Evolutionary conservation across 30 jellyfish, hydroid and myxozoan genomes (phyloP), one percentile per base, ranked within the genome.

Genomic region (Catostylus mosaicus): DNA sequence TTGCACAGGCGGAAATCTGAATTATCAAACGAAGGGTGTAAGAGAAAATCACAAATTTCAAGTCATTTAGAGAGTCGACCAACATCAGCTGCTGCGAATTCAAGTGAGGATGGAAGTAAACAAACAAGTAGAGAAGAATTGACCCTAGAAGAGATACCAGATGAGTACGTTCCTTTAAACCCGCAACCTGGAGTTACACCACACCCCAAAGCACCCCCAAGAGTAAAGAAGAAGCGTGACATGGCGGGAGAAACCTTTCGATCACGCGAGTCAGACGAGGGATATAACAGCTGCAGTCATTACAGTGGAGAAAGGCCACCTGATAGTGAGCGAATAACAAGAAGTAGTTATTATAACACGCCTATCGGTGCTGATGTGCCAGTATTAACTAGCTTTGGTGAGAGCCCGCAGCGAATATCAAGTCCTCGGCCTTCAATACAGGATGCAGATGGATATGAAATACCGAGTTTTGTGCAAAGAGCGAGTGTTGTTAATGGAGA

Each of bases 401-500:
- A 75, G 30, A 86, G 96, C 67, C 88, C 88, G 14, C 85, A 73
- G 34, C 75, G 77, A 18, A 7, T 33, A n/a, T 26, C 78, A 26
- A 84, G 95, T 57, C 94, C 88, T 27, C 20, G 87, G 40, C 95
- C 88, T 11, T 84, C 95, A 6, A 75, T 84, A 10, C 95, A 89
- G 31, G 98, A 93, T 64, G 97, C 86, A 29, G 98, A 93, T 2
- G 98, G 98, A 1, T 93, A 93, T 67, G 98, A 93, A 78, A 76
- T 93, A 38, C 98, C 98, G 37, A 67, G 65, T 36, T 69, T 86
- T 57, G 57, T 82, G 6, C 89, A 48, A 22, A 59, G 83, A 59
- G 80, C 75, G 0, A 80, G 87, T 40, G 54, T 78, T 32, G 81
- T 48, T 12, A 71, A 70, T 45, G 93, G 88, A 0, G 90, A 70